These are phyloP conservation scores for Diabrotica undecimpunctata DNA, from an alignment of 1,140 invertebrate species.

Conservation along the genomic window DNA sequence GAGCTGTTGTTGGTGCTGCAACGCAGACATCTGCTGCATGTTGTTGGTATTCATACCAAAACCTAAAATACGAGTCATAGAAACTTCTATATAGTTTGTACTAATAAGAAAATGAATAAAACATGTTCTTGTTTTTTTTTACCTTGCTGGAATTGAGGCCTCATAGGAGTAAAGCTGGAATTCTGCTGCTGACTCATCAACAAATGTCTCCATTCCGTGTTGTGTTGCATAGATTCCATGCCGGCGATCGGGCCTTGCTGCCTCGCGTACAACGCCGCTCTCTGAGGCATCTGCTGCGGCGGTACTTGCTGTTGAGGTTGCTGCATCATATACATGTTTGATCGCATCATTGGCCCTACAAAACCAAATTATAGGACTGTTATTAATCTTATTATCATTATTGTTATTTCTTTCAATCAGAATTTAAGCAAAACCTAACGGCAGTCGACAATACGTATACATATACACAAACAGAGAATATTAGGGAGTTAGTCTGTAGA, in stretches of 20 bases:
- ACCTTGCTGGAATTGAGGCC: constrained; percentile 68
- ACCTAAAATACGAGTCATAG: constrained; percentile 21
- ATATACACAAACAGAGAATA: too few relatives aligned
- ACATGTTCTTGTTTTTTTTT: neutral
- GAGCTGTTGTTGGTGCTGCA: constrained; percentile 44
- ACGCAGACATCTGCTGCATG: constrained; percentile 41
- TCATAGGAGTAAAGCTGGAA: constrained; percentile 54
- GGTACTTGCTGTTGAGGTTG: constrained; percentile 48
- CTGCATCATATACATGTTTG: constrained; percentile 52
- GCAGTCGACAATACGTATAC: too few relatives aligned
- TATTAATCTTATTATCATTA: too few relatives aligned
- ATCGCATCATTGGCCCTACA: constrained; percentile 65
- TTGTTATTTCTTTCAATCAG: too few relatives aligned
- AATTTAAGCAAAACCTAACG: too few relatives aligned
- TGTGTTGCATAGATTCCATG: constrained; percentile 39
- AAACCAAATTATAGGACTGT: constrained; percentile 15
- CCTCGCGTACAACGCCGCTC: constrained; percentile 49
- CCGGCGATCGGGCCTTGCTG: constrained; percentile 40
- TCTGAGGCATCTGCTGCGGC: constrained; percentile 48
- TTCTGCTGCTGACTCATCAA: constrained; percentile 63
- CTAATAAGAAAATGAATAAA: too few relatives aligned
- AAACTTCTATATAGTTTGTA: too few relatives aligned
- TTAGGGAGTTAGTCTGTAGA: too few relatives aligned
- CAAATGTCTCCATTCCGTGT: constrained; percentile 65
- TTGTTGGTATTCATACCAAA: constrained; percentile 43